Conservation (phyloP, 64 coral and sea anemone species). For the Dendronephthya gigantea region DNA sequence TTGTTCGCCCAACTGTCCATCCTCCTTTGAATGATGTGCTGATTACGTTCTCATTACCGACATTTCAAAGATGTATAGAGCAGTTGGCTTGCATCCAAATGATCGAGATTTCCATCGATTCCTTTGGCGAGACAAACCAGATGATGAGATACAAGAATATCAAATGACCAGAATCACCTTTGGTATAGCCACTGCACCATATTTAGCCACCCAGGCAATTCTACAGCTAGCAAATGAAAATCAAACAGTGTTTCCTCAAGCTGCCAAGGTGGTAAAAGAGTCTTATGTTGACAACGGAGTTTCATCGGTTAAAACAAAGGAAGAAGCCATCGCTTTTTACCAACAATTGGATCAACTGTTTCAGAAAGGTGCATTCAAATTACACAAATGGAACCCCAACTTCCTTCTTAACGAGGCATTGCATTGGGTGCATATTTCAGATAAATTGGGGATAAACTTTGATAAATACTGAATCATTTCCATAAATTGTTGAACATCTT, state of each 20-base stretch:
- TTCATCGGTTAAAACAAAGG: constrained; percentile 23
- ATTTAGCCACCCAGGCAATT: constrained; percentile 9
- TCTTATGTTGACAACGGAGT: constrained; percentile 36
- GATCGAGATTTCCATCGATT: constrained; percentile 48
- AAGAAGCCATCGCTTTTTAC: constrained; percentile 30
- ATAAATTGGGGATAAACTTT: not conserved
- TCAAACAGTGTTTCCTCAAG: not conserved
- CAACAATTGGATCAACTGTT: constrained; percentile 29
- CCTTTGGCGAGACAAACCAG: constrained; percentile 31
- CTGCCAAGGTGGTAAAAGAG: not conserved
- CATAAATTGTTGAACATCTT: not conserved
- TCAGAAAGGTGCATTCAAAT: constrained; percentile 35
- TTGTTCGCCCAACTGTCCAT: constrained; percentile 33
- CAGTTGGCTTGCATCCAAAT: not conserved
- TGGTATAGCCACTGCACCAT: constrained; percentile 25
- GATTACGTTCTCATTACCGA: constrained; percentile 18
- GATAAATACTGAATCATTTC: not conserved
- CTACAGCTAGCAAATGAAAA: constrained; percentile 5
- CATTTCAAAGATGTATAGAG: constrained; percentile 41
- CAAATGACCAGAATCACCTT: constrained; percentile 39
- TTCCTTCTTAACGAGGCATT: too few relatives aligned
- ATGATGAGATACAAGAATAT: constrained; percentile 40
- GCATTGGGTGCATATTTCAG: too few relatives aligned
- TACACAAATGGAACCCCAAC: constrained; percentile 47
- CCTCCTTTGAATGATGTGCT: constrained; percentile 33